Percentiles rank a stretch among this genome's conserved stretches.
phyloP scores from a whole-genome alignment of 2,888 invertebrate species.

The Chromoteleia sp. region DNA sequence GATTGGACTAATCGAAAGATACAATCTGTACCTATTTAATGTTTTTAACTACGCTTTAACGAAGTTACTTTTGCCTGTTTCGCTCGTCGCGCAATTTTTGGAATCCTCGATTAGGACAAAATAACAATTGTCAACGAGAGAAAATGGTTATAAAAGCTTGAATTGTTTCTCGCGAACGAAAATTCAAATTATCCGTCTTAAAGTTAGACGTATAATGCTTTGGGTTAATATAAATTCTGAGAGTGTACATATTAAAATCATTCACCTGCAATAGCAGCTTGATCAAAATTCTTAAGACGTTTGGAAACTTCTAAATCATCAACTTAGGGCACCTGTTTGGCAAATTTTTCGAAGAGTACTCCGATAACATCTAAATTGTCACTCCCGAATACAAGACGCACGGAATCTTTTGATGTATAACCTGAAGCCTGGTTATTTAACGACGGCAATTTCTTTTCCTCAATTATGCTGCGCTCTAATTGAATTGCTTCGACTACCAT shows the following conservation, averaged over 20 bases:
- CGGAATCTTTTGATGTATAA: conserved; percentile 30
- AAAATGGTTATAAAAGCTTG: too few relatives aligned
- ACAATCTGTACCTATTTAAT: too few relatives aligned
- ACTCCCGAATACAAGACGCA: conserved; percentile 10
- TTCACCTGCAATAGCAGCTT: conserved; percentile 41
- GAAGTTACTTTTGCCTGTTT: too few relatives aligned
- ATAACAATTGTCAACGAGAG: too few relatives aligned
- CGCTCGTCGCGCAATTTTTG: too few relatives aligned
- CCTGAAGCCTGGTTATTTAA: conserved; percentile 26
- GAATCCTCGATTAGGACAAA: too few relatives aligned
- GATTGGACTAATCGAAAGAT: too few relatives aligned
- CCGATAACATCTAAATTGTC: conserved; percentile 53
- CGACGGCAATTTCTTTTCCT: conserved; percentile 31
- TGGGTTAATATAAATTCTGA: conserved; percentile 23
- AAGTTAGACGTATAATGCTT: background rate
- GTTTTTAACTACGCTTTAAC: too few relatives aligned
- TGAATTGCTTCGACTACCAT: conserved; percentile 35
- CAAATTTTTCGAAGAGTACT: conserved; percentile 36
- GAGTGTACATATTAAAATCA: conserved; percentile 17
- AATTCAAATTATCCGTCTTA: too few relatives aligned
- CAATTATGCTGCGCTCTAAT: conserved; percentile 37
- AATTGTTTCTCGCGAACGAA: too few relatives aligned
- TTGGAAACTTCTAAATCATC: conserved; percentile 55
- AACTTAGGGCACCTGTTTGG: conserved; percentile 43
- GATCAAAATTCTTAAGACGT: conserved; percentile 35